Conservation (phyloP, 1,140 invertebrate species). For the Trachymyrmex septentrionalis region DNA sequence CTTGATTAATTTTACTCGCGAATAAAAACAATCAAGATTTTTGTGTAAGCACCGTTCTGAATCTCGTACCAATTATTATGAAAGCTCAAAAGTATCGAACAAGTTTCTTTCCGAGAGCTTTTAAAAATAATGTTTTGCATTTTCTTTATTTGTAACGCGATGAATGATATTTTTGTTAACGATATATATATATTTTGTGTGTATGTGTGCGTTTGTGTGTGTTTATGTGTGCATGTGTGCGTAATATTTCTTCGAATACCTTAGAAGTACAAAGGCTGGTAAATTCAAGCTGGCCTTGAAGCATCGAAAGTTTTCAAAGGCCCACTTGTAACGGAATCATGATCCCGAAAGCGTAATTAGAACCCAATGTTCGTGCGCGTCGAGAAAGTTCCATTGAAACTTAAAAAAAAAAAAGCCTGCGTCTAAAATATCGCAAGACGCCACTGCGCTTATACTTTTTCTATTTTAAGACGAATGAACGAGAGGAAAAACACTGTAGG, state of each 20-base stretch:
- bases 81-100: background rate
- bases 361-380: constrained; percentile 35
- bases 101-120: background rate
- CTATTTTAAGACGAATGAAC: constrained; percentile 59
- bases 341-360: constrained; percentile 43
- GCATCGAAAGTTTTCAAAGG: constrained; percentile 53
- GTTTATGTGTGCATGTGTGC: background rate
- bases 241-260: background rate
- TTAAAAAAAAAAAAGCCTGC: background rate
- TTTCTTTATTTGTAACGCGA: background rate
- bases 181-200: too few species aligned
- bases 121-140: background rate
- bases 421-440: constrained; percentile 28
- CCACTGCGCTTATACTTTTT: background rate
- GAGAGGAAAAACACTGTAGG: constrained; percentile 44
- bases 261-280: constrained; percentile 21
- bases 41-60: background rate
- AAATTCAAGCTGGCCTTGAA: constrained; percentile 42
- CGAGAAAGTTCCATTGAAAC: constrained; percentile 54
- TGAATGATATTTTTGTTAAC: background rate
- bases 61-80: background rate
- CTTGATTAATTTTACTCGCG: constrained; percentile 22
- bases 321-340: constrained; percentile 11
- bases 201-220: background rate
- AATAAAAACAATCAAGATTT: background rate